Base-by-base conservation (phyloP, 2,797 vertebrate genomes). In the Diplodus sargus region DNA sequence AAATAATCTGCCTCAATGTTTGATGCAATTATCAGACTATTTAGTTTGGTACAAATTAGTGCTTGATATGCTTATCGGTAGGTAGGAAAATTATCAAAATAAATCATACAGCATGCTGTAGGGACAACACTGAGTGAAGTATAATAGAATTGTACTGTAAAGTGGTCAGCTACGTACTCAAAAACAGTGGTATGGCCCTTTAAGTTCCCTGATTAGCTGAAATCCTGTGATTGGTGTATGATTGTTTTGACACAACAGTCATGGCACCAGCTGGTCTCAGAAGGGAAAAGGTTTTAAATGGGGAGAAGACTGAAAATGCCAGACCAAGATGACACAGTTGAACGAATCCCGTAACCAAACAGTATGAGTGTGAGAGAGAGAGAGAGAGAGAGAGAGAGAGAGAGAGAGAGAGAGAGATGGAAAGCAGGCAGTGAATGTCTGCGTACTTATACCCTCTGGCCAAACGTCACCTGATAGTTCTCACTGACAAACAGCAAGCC, bases 381-480 rank as follows among this genome's bases (percentile, higher is more conserved):
- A 28, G 45, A 22, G 17, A 11, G 43, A 7, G 42, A 5, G 54
- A 5, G 53, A 39, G 25, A 51, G 22, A 63, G 52, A 39, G 42
- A 18, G 39, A 18, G 3, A 42, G 52, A 51, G 5, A 34, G 30
- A 34, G 48, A 25, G 25, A 45, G 68, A 65, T 1, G 30, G 15
- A 18, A 16, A 64, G 53, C 4, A 20, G 68, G 54, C 53, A 76
- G n/a, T 70, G 49, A 59, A 52, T 22, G 56, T 69, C 65, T 60
- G n/a, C 53, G 76, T 28, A 58, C 59, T 71, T 39, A 61, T 39
- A 52, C 47, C 87, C 80, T 59, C n/a, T 70, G 82, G 84, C 76
- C 16, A 28, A 39, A 39, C 82, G 83, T 87, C 85, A 93, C 84
- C 87, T 93, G 87, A 91, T 89, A 74, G 66, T 64, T 69, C 58